phyloP scores from a whole-genome alignment of 2,888 invertebrate genomes.

The Tiliacea aurago region DNA sequence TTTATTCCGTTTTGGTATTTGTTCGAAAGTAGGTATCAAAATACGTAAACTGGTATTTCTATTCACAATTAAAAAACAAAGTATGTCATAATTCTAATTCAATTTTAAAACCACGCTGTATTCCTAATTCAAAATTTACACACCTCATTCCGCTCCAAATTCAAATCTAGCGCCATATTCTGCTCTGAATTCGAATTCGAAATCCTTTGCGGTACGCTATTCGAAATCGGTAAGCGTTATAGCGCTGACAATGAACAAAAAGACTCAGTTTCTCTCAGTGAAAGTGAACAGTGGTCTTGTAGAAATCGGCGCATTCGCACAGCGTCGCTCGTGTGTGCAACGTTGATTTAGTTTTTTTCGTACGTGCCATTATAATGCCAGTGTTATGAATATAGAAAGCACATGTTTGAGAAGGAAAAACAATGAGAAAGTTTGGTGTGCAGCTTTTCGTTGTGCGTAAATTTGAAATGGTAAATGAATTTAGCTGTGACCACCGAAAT shows the following conservation, averaged over 20 bases:
- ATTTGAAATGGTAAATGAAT: slow-evolving; percentile 1
- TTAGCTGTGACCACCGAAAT: not conserved
- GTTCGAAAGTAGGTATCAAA: not conserved
- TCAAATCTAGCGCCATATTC: slow-evolving; percentile 50
- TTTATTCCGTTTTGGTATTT: not conserved
- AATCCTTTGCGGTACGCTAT: slow-evolving; percentile 73
- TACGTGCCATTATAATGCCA: slow-evolving; percentile 55
- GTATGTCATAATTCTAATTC: not conserved
- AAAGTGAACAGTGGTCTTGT: slow-evolving; percentile 85
- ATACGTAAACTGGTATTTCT: not conserved
- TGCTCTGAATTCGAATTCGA: slow-evolving; percentile 64
- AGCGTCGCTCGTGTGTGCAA: slow-evolving; percentile 62
- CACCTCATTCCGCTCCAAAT: slow-evolving; percentile 30
- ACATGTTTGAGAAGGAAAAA: slow-evolving; percentile 52
- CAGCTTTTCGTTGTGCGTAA: slow-evolving; percentile 5
- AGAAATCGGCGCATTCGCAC: slow-evolving; percentile 80
- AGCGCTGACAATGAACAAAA: slow-evolving; percentile 84
- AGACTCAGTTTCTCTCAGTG: slow-evolving; percentile 88
- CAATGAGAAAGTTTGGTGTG: slow-evolving; percentile 52
- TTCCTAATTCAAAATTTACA: slow-evolving; percentile 33
- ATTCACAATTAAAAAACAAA: not conserved
- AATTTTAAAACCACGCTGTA: slow-evolving; percentile 16
- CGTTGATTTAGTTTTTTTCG: slow-evolving; percentile 63
- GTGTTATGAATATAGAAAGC: slow-evolving; percentile 58
- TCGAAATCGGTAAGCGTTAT: slow-evolving; percentile 76